Percentiles rank a stretch among this genome's conserved stretches.
These are phyloP conservation scores for Drosophila baimaii DNA, from an alignment of 1,140 invertebrate genomes.

Conservation along the genomic window DNA sequence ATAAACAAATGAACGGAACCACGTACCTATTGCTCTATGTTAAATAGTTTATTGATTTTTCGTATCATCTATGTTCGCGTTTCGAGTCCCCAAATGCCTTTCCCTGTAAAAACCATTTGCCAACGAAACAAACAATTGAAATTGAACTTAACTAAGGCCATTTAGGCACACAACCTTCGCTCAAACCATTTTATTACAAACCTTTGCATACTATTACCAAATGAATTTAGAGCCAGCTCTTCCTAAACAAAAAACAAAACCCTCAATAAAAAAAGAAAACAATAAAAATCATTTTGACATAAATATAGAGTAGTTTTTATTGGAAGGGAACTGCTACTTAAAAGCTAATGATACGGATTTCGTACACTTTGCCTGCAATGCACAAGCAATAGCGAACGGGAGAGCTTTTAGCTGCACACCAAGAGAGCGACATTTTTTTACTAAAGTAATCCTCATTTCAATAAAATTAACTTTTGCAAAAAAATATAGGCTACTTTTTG, in stretches of 20 bases:
- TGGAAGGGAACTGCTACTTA: not conserved
- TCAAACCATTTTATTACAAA: conserved; percentile 45
- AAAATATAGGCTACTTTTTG: no score
- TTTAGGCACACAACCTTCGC: conserved; percentile 43
- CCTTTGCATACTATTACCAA: conserved; percentile 51
- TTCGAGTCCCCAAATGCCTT: conserved; percentile 24
- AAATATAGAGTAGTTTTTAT: conserved; percentile 9
- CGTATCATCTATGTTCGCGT: conserved; percentile 45
- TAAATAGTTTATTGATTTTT: conserved; percentile 34
- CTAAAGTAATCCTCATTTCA: no score
- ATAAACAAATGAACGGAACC: conserved; percentile 39
- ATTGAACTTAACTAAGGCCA: conserved; percentile 25
- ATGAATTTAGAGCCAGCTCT: conserved; percentile 75
- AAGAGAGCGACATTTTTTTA: no score
- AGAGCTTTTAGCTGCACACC: no score
- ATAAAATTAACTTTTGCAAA: no score
- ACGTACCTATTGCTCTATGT: conserved; percentile 65
- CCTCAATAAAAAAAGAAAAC: conserved; percentile 56
- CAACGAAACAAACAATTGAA: conserved; percentile 25
- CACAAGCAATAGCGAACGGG: no score
- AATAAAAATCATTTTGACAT: conserved; percentile 52
- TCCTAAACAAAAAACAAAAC: conserved; percentile 60
- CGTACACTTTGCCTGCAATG: no score
- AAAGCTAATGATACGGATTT: not conserved
- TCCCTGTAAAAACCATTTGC: conserved; percentile 49